These are phyloP conservation scores for Hyaena hyaena DNA, from an alignment of 2,113 vertebrate genomes.

Conservation along the genomic window DNA sequence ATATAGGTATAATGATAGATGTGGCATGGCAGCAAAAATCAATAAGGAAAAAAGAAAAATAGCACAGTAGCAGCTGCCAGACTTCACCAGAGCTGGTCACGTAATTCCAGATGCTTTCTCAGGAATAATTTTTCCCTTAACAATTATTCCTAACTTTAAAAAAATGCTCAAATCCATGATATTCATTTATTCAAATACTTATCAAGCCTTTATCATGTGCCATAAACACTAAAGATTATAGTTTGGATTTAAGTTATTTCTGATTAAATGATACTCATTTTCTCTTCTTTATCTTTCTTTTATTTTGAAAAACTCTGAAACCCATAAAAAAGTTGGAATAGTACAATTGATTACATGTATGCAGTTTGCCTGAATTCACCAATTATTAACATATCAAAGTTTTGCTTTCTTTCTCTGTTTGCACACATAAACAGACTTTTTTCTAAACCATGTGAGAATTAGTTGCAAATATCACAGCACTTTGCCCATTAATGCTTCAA, in stretches of 20 bases:
- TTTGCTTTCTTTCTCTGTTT: slow-evolving; percentile 25
- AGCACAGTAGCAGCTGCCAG: not conserved
- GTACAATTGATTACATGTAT: not conserved
- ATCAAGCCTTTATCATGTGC: not conserved
- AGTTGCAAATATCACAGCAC: not conserved
- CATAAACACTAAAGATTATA: not conserved
- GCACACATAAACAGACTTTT: not conserved
- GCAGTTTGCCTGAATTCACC: not conserved
- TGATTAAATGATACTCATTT: slow-evolving; percentile 46
- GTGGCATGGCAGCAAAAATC: not conserved
- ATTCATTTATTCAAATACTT: not conserved
- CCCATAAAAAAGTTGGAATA: not conserved
- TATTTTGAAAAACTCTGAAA: slow-evolving; percentile 40
- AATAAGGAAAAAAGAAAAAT: not conserved
- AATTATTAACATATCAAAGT: not conserved
- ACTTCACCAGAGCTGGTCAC: not conserved
- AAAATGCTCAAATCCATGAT: not conserved
- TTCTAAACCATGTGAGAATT: not conserved
- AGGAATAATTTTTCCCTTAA: slow-evolving; percentile 20
- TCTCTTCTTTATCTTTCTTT: slow-evolving; percentile 49
- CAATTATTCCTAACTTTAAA: not conserved
- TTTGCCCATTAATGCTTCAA: not conserved
- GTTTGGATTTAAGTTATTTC: slow-evolving; percentile 33
- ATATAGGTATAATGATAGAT: not conserved
- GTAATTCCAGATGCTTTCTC: not conserved